Base-by-base conservation (phyloP, 1,140 invertebrate species). In the Gyrodactylus salaris region DNA sequence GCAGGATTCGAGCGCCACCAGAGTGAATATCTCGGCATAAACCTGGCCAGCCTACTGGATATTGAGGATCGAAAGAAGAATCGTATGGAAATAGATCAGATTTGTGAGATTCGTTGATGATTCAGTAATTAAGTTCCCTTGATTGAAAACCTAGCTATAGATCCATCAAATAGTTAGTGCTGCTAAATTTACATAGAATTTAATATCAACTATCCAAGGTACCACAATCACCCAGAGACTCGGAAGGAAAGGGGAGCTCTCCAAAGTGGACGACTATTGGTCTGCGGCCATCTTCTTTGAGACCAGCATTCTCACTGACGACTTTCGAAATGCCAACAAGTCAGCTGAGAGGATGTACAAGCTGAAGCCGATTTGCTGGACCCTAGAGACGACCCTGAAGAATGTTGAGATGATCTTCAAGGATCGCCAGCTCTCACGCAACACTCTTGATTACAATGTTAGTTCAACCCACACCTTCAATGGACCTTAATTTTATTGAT, bases 271-370 rank as follows among this genome's bases (percentile, higher is more conserved):
- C 77, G 93, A 98, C 78, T 99, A 99, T 78, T 99, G 95, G 95
- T 92, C 95, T 82, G 91, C 98, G 2, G 95, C 95, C 0, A 98
- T 93, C 0, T 98, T 96, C 82, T 98, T 99, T 81, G 95, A 99
- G 82, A 96, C 98, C 74, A 91, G 89, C 73, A 93, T 98, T 0
- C 81, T 99, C 20, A 92, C 92, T 20, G 89, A 96, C 81, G 90
- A 98, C 80, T 98, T 95, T 81, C 84, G 86, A 1, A 97, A 97
- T 82, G 93, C 94, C 1, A 88, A 92, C 77, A 89, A 96, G 82
- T 94, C 93, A 21, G 90, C 94, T 0, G 89, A 95, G 79, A 94
- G 89, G 79, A 99, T 99, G 94, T 97, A 95, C 78, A 91, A 89
- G 82, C 81, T 99, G 69, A 97, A 98, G 83, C 93, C 94, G 54